Evolutionary conservation across 2,888 invertebrate genomes (phyloP).

Genomic region (Acanthacorydalis orientalis): DNA sequence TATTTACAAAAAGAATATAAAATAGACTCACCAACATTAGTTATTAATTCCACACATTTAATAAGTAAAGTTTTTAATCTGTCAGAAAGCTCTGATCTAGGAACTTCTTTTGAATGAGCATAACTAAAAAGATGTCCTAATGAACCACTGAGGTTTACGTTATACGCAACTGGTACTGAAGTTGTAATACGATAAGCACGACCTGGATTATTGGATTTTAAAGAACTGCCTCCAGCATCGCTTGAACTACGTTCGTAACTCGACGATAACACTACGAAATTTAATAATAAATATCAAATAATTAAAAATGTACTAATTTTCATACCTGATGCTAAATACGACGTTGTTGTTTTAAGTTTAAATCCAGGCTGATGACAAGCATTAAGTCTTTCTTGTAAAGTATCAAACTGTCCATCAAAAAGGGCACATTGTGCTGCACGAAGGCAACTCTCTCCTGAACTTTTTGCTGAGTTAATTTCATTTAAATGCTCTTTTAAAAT

Average conservation of each 20-base stretch:
- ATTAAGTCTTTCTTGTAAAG: constrained; percentile 26
- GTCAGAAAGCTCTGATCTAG: constrained; percentile 30
- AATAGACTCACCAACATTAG: constrained; percentile 16
- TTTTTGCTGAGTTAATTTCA: constrained; percentile 20
- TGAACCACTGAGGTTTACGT: neutral
- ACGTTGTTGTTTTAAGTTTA: constrained; percentile 17
- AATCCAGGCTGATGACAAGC: constrained; percentile 15
- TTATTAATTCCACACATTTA: constrained; percentile 35
- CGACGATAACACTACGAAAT: constrained; percentile 7
- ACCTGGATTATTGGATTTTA: neutral
- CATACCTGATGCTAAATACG: constrained; percentile 5
- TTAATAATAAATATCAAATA: neutral
- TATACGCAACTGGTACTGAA: neutral
- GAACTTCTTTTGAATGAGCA: constrained; percentile 10
- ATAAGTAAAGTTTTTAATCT: constrained; percentile 31
- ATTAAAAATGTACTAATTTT: neutral
- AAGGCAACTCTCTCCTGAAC: constrained; percentile 22
- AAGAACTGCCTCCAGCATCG: neutral
- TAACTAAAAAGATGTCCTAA: constrained; percentile 1
- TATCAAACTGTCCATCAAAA: constrained; percentile 35
- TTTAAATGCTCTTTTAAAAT: constrained; percentile 24
- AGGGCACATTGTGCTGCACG: constrained; percentile 35
- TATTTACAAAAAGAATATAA: constrained; percentile 11
- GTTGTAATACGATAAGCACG: constrained; percentile 3
- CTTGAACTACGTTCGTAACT: constrained; percentile 3